Percentiles rank a stretch among this genome's conserved stretches.
Conservation (phyloP, 2,888 invertebrate species). For the Tachystola acroxantha region DNA sequence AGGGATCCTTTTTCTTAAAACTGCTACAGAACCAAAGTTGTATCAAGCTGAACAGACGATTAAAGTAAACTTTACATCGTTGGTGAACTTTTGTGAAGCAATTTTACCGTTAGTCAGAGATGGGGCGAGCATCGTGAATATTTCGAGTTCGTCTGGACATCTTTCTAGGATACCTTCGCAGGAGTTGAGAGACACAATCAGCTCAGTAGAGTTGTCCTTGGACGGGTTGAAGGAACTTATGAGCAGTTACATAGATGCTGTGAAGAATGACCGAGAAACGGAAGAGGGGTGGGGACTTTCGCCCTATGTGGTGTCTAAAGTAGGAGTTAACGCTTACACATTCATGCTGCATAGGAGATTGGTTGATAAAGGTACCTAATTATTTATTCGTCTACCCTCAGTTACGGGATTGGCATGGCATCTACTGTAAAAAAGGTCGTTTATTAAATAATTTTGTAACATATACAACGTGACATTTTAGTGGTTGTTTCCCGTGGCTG, state of each 20-base stretch:
- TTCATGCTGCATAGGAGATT: conserved; percentile 79
- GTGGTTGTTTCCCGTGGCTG: too few relatives aligned
- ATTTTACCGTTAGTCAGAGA: conserved; percentile 82
- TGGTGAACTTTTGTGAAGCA: conserved; percentile 69
- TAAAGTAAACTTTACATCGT: conserved; percentile 49
- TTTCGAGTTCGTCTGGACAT: conserved; percentile 85
- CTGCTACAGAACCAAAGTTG: conserved; percentile 43
- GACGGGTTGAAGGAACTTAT: conserved; percentile 76
- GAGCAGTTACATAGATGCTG: conserved; percentile 80
- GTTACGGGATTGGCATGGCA: too few relatives aligned
- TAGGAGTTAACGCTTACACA: conserved; percentile 84
- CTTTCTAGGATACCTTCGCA: conserved; percentile 78
- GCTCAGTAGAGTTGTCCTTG: conserved; percentile 69
- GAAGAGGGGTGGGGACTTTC: conserved; percentile 78
- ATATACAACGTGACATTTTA: too few relatives aligned
- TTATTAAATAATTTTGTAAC: too few relatives aligned
- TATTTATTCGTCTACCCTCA: too few relatives aligned
- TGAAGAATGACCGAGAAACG: conserved; percentile 37
- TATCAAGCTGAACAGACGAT: conserved; percentile 53
- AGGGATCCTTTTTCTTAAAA: conserved; percentile 66
- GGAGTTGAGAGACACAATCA: conserved; percentile 64
- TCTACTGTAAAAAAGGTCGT: too few relatives aligned
- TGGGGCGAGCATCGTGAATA: conserved; percentile 84
- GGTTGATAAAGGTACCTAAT: conserved; percentile 39
- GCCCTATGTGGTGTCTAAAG: conserved; percentile 85